Base-by-base conservation (phyloP, 2,888 invertebrate genomes). In the Branchipolynoe longqiensis region DNA sequence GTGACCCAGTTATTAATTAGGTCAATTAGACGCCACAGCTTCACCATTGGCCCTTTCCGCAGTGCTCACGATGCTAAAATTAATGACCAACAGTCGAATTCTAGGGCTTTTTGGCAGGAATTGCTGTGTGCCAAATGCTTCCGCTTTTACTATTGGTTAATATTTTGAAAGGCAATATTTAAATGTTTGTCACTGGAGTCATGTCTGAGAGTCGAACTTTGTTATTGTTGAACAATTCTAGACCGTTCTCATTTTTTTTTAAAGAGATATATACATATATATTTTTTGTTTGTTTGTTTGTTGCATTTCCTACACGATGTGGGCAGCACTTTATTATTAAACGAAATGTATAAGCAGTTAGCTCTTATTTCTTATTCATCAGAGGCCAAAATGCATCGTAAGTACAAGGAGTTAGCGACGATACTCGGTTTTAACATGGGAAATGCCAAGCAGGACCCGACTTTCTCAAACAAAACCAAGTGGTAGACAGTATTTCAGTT, bases 281-380 rank as follows among this genome's bases (percentile, higher is more conserved):
- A n/a, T n/a, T n/a, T n/a, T n/a, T n/a, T n/a, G n/a, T n/a, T n/a
- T n/a, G n/a, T n/a, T n/a, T n/a, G n/a, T 56, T 56, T 78, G 41
- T 78, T 78, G 78, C 78, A 78, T 78, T 78, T 78, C 78, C 78
- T 78, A 40, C 78, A 48, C 78, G 48, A 48, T 78, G 78, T 78
- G 78, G 78, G 78, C 78, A 78, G 78, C 78, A 78, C 48, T 78
- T n/a, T n/a, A n/a, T n/a, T 78, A 78, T 62, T 62, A 78, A 33
- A 78, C n/a, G 78, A 78, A 62, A 62, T 78, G 48, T 78, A 78
- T n/a, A n/a, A 78, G 48, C 3, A 69, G 78, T 78, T n/a, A 78
- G 48, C 33, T 78, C 41, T 78, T 78, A 78, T 78, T 78, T 41
- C n/a, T n/a, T 48, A 78, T 78, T 78, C 48, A 78, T 78, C 48